Conservation (phyloP, 2,888 invertebrate genomes). For the Formica aserva region DNA sequence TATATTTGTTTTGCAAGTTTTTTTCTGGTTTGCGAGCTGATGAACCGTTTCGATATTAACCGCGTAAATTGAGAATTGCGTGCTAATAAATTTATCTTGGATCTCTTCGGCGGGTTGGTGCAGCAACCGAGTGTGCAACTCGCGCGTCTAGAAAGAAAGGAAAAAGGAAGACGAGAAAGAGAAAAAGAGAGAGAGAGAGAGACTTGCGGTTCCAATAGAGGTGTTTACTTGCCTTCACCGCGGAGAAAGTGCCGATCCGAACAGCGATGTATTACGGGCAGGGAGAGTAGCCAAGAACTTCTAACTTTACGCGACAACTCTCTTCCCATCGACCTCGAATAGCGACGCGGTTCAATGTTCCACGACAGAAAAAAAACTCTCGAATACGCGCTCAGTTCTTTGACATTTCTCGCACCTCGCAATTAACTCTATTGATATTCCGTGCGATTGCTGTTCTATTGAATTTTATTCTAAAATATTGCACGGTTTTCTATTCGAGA, state of each 20-base stretch:
- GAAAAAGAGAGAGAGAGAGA: not conserved
- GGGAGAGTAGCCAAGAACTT: conserved; percentile 82
- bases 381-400: not conserved
- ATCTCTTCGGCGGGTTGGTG: conserved; percentile 12
- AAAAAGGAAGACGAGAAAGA: conserved; percentile 1
- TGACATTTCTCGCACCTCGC: not conserved
- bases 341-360: conserved; percentile 76
- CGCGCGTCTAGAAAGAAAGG: conserved; percentile 24
- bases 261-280: conserved; percentile 55
- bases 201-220: conserved; percentile 55
- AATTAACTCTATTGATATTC: conserved; percentile 9
- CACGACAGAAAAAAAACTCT: conserved; percentile 38
- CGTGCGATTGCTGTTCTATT: not conserved
- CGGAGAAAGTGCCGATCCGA: conserved; percentile 76
- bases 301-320: conserved; percentile 78
- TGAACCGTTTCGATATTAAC: conserved; percentile 6
- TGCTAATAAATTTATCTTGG: conserved; percentile 19
- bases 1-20: conserved; percentile 14
- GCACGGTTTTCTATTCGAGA: not conserved
- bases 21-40: not conserved
- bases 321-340: conserved; percentile 81
- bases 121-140: conserved; percentile 28
- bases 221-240: conserved; percentile 71
- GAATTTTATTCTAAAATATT: not conserved
- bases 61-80: conserved; percentile 27